Percentiles rank a stretch among this genome's conserved stretches.
Evolutionary conservation across 2,888 invertebrate genomes (phyloP).

Genomic region (Acronicta aceris): DNA sequence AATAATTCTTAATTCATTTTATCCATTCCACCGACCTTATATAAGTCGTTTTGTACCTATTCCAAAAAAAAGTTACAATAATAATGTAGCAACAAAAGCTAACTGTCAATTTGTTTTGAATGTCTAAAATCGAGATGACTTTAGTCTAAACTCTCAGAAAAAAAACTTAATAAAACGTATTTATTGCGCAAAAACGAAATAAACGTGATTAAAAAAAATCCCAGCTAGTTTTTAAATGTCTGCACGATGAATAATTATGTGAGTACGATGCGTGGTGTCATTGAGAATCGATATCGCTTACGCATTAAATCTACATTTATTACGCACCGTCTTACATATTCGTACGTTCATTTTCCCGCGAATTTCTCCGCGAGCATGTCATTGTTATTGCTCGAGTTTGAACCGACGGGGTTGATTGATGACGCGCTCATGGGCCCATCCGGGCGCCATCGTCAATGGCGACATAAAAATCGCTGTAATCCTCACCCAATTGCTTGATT

Average conservation of each 20-base stretch:
- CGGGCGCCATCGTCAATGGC: slow-evolving; percentile 62
- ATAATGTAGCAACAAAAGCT: too few species aligned
- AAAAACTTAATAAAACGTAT: too few species aligned
- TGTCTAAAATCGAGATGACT: too few species aligned
- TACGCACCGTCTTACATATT: slow-evolving; percentile 55
- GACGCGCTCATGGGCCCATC: slow-evolving; percentile 54
- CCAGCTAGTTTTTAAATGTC: slow-evolving; percentile 16
- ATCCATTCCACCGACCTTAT: too few species aligned
- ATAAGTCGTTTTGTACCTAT: too few species aligned
- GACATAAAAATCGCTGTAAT: slow-evolving; percentile 86
- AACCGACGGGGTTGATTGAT: slow-evolving; percentile 72
- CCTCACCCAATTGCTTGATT: slow-evolving; percentile 86
- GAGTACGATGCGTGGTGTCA: slow-evolving; percentile 48
- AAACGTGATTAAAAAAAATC: slow-evolving; percentile 6
- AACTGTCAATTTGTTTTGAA: too few species aligned
- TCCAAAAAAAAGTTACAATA: too few species aligned
- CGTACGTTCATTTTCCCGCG: slow-evolving; percentile 55
- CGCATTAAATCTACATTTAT: slow-evolving; percentile 73
- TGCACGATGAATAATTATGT: slow-evolving; percentile 55
- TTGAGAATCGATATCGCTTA: slow-evolving; percentile 58
- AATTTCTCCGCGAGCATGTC: slow-evolving; percentile 67
- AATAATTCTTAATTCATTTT: too few species aligned
- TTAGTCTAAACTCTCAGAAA: too few species aligned
- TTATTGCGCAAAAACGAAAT: too few species aligned
- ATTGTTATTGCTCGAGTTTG: slow-evolving; percentile 77